A percentile compares a stretch with the other conserved stretches of the same genome.
Conservation (phyloP, 2,113 vertebrate genomes). For the Oxygymnocypris stewartii region DNA sequence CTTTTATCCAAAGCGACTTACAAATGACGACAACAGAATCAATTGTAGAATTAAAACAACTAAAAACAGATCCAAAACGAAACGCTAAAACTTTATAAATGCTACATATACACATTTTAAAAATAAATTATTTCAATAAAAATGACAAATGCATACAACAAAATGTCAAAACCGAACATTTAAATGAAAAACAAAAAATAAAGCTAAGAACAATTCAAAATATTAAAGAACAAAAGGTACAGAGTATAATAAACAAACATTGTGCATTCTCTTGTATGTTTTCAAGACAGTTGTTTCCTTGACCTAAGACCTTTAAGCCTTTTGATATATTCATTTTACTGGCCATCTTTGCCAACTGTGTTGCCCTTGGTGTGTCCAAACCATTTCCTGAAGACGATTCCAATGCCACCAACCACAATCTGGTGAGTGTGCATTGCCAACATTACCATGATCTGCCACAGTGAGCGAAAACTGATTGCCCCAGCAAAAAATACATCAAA, state of each 20-base stretch:
- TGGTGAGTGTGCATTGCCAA: constrained; percentile 75
- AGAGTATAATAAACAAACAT: not conserved
- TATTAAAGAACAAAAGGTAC: no score
- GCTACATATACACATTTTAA: no score
- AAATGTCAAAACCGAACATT: no score
- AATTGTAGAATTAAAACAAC: no score
- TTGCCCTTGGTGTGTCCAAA: constrained; percentile 89
- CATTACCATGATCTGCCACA: not conserved
- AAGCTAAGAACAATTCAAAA: no score
- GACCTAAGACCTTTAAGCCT: constrained; percentile 75
- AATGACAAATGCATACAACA: no score
- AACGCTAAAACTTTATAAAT: no score
- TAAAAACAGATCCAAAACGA: no score
- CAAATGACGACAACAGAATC: no score
- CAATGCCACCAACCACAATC: constrained; percentile 85
- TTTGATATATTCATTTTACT: constrained; percentile 92
- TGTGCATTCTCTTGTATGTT: not conserved
- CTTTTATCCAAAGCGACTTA: no score
- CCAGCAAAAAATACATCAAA: not conserved
- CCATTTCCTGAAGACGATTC: constrained; percentile 93
- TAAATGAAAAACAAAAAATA: no score
- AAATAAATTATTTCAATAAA: no score
- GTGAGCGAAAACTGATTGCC: not conserved
- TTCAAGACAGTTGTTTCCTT: constrained; percentile 64
- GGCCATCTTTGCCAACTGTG: constrained; percentile 93